A percentile compares a stretch with the other conserved stretches of the same genome.
Evolutionary conservation across 2,113 vertebrate species (phyloP).

Genomic region (Pseudorhombus dupliciocellatus): DNA sequence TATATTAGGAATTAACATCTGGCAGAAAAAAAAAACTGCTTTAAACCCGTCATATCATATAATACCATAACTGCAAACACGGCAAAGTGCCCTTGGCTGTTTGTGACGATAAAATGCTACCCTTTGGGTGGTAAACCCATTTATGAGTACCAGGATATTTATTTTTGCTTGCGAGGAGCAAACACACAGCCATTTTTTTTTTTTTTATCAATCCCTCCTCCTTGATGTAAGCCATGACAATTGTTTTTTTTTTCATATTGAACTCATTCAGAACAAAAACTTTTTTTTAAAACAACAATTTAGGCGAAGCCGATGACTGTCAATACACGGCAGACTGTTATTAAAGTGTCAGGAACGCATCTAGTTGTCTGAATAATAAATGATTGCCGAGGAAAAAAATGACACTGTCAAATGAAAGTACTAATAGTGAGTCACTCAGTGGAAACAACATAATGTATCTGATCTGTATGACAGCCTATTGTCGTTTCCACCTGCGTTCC

Average conservation of each 20-base stretch:
- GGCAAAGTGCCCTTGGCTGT: background rate
- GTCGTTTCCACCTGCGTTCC: conserved; percentile 22
- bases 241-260: too few relatives aligned
- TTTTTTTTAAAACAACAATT: background rate
- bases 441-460: background rate
- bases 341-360: background rate
- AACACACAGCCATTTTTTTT: too few relatives aligned
- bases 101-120: conserved; percentile 6
- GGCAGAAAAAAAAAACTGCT: background rate
- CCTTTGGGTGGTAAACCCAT: conserved; percentile 4
- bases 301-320: background rate
- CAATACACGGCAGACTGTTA: background rate
- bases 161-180: too few relatives aligned
- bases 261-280: background rate
- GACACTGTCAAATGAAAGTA: background rate
- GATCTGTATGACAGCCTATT: background rate
- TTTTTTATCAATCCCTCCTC: too few relatives aligned
- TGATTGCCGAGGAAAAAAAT: background rate
- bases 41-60: background rate
- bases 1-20: background rate
- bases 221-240: too few relatives aligned
- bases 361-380: background rate
- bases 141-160: background rate
- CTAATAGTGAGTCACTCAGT: background rate
- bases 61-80: background rate